Evolutionary conservation across 1,140 invertebrate species (phyloP).

Genomic region (Bombus confusus): DNA sequence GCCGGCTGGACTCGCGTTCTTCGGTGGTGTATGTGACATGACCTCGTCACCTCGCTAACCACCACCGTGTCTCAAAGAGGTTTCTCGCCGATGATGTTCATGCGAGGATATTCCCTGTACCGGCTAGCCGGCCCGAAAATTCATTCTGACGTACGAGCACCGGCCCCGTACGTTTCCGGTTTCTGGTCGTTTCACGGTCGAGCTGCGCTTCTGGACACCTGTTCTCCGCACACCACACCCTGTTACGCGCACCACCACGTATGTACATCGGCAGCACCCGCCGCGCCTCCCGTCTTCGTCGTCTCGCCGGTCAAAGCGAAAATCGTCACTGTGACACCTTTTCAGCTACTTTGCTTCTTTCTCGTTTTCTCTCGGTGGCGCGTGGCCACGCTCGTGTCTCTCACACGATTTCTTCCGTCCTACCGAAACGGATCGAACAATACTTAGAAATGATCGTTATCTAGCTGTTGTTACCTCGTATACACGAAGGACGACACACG

Average conservation of each 20-base stretch:
- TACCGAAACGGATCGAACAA: not conserved
- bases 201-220: conserved; percentile 52
- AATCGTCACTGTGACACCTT: not conserved
- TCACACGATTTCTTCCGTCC: not conserved
- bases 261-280: conserved; percentile 31
- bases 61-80: not conserved
- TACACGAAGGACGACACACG: not conserved
- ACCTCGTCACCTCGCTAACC: not conserved
- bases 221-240: conserved; percentile 65
- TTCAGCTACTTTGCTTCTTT: too few relatives aligned
- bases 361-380: too few relatives aligned
- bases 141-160: not conserved
- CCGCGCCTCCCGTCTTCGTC: conserved; percentile 8
- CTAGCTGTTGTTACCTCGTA: not conserved
- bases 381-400: too few relatives aligned
- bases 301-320: not conserved
- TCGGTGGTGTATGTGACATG: conserved; percentile 51
- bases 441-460: not conserved
- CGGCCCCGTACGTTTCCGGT: not conserved
- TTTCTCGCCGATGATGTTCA: not conserved
- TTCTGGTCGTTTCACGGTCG: conserved; percentile 32
- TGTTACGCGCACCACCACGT: conserved; percentile 37
- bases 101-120: not conserved
- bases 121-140: conserved; percentile 4
- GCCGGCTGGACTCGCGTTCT: conserved; percentile 53